These are phyloP conservation scores for Crocodylus rhombifer DNA, from an alignment of 2,797 vertebrate species.

Conservation along the genomic window DNA sequence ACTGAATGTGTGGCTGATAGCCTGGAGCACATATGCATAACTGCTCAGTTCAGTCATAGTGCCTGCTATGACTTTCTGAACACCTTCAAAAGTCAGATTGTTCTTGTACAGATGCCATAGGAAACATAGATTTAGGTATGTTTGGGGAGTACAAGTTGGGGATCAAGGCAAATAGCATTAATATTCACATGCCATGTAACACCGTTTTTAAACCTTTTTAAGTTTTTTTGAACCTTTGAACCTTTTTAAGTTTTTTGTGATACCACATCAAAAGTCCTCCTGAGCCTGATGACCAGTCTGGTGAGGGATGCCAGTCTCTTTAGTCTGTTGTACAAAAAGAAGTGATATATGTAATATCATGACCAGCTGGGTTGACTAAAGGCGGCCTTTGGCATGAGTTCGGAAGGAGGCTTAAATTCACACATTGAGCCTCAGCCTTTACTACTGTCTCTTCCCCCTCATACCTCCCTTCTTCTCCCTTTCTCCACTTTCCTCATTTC, in stretches of 20 bases:
- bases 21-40: not conserved
- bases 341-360: too few species aligned
- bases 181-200: not conserved
- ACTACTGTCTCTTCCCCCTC: too few species aligned
- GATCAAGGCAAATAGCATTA: not conserved
- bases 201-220: not conserved
- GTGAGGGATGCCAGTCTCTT: too few species aligned
- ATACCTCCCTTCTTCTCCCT: too few species aligned
- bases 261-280: too few species aligned
- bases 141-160: not conserved
- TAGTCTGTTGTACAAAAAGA: too few species aligned
- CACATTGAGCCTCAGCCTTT: too few species aligned
- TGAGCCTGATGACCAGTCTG: too few species aligned
- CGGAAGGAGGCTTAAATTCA: too few species aligned
- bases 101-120: not conserved
- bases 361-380: too few species aligned
- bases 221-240: not conserved
- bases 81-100: not conserved
- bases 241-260: not conserved
- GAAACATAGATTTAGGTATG: not conserved
- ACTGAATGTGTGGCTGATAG: not conserved
- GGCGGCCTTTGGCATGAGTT: too few species aligned
- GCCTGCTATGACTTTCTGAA: not conserved
- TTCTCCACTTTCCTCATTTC: not conserved
- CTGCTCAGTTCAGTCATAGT: not conserved